phyloP scores from a whole-genome alignment of 2,113 vertebrate genomes.

The Eurypyga helias region DNA sequence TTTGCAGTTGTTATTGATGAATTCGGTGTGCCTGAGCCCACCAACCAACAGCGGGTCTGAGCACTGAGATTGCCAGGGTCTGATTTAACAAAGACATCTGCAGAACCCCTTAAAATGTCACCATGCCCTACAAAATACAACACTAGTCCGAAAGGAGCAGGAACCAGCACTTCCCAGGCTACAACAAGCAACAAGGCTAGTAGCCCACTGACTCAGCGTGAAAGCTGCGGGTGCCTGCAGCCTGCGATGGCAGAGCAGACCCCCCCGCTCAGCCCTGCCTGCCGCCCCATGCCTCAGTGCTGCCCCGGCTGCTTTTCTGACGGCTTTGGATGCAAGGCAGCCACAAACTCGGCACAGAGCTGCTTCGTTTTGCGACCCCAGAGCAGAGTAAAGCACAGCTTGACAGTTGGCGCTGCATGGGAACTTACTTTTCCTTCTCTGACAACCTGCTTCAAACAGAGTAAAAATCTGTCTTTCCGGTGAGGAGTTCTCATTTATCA shows the following conservation, averaged over 20 bases:
- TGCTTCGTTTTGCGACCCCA: background rate
- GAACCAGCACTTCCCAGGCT: background rate
- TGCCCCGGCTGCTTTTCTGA: background rate
- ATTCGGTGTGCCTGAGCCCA: background rate
- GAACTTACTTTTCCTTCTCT: background rate
- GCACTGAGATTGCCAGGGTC: background rate
- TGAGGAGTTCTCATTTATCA: background rate
- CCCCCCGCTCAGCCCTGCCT: background rate
- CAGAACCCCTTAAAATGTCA: background rate
- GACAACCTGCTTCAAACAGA: background rate
- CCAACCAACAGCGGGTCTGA: background rate
- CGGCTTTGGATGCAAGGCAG: background rate
- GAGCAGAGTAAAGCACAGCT: background rate
- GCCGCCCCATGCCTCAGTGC: rapidly evolving
- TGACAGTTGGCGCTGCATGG: background rate
- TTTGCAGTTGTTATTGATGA: rapidly evolving
- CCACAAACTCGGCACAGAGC: background rate
- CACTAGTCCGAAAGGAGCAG: background rate
- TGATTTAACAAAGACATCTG: background rate
- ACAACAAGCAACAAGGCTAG: background rate
- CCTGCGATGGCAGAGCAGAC: background rate
- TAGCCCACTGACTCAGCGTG: background rate
- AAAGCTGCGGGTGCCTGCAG: background rate
- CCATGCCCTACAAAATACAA: background rate
- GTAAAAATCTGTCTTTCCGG: background rate